Base-by-base conservation (phyloP, 2,888 invertebrate species). In the Brachylomia viminalis region DNA sequence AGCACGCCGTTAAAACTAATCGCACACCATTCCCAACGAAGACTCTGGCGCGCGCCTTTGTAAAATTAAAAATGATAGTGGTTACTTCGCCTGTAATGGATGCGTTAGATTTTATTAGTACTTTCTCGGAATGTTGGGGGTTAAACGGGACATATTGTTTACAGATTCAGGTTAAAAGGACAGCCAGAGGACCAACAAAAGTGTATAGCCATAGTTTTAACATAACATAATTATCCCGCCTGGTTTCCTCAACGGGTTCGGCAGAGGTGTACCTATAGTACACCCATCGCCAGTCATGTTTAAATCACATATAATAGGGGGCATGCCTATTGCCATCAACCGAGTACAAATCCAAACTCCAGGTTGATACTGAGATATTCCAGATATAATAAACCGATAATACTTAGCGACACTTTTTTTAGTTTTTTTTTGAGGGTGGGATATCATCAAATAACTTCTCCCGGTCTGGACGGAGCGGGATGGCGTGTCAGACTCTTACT, bases 1-100 rank as follows among this genome's bases (percentile, higher is more conserved):
- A 68, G 78, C 66, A 76, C 66, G 69, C 82, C 75, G 56, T 87
- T 87, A 80, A 83, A 85, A 82, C 80, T 87, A 85, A 87, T 87
- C 71, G 56, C 78, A 15, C 15, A 23, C 77, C 76, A 67, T 80
- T 79, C 58, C 58, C 45, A n/a, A 56, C 42, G 38, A 75, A 77
- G 86, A 77, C 76, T 86, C 27, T 66, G 77, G 67, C 30, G 54
- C 45, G 23, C 30, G 82, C 75, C 80, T 79, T 81, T 77, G 75
- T 79, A 75, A 75, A 84, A 79, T 86, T 77, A 86, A 86, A 86
- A 84, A 86, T 77, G 66, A 66, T 69, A 70, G 66, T 77, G 59
- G 72, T 79, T 73, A 77, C 59, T 15, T 33, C 15, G 58, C 58
- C 30, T 62, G 33, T 61, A 82, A 80, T 71, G 80, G 82, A 42